Evolutionary conservation across 1,140 invertebrate genomes (phyloP).

Genomic region (Polypedilum pembai): DNA sequence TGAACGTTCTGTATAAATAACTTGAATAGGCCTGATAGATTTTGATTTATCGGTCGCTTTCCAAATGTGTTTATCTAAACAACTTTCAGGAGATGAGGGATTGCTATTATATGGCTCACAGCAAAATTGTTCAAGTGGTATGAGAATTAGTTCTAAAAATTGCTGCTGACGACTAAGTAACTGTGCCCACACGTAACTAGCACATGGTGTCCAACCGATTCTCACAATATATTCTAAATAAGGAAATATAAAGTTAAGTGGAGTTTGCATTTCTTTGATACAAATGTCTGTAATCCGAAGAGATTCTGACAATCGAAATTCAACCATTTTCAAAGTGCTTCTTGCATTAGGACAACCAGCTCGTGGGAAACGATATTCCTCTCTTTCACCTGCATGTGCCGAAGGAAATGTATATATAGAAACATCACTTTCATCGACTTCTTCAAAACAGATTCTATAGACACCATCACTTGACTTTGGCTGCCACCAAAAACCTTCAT

Average conservation of each 20-base stretch:
- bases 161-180: conserved; percentile 79
- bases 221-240: conserved; percentile 91
- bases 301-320: conserved; percentile 65
- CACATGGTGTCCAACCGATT: conserved; percentile 87
- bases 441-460: conserved; percentile 90
- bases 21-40: conserved; percentile 40
- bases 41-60: conserved; percentile 37
- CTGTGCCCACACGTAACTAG: conserved; percentile 80
- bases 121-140: conserved; percentile 63
- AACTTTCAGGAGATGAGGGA: conserved; percentile 45
- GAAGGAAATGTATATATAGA: conserved; percentile 85
- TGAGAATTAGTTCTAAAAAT: conserved; percentile 63
- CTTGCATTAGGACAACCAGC: conserved; percentile 85
- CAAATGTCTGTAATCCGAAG: conserved; percentile 59
- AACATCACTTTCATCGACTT: conserved; percentile 91
- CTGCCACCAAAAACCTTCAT: conserved; percentile 97
- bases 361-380: conserved; percentile 83
- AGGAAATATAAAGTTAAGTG: conserved; percentile 69
- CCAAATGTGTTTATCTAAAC: conserved; percentile 39
- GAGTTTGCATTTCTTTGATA: conserved; percentile 62
- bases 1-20: conserved; percentile 63
- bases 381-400: conserved; percentile 62
- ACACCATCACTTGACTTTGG: conserved; percentile 63
- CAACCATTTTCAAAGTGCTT: conserved; percentile 79
- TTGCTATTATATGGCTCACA: conserved; percentile 54